phyloP scores from a whole-genome alignment of 2,888 invertebrate species.

The Melanchra persicariae region DNA sequence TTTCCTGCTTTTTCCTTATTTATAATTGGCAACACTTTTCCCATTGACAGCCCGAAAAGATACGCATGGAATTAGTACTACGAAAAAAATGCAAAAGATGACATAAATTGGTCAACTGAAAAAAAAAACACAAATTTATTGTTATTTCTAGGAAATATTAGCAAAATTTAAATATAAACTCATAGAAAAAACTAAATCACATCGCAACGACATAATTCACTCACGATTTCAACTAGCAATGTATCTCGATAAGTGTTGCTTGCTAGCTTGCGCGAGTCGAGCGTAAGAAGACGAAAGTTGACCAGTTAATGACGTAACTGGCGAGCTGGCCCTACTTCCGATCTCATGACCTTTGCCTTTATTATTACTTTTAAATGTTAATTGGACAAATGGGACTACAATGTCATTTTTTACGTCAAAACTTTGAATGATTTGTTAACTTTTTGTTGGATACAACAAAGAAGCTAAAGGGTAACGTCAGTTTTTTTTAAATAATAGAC shows the following conservation, averaged over 20 bases:
- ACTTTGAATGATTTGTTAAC: slow-evolving; percentile 10
- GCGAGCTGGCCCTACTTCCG: slow-evolving; percentile 74
- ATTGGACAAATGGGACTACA: slow-evolving; percentile 55
- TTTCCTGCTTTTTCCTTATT: neutral
- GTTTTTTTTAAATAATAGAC: slow-evolving; percentile 5
- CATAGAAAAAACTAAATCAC: slow-evolving; percentile 1
- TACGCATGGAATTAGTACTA: neutral
- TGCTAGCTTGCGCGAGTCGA: slow-evolving; percentile 39
- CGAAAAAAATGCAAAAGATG: neutral
- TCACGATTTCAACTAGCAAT: slow-evolving; percentile 53
- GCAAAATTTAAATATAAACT: neutral
- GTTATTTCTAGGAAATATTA: neutral
- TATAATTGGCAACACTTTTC: neutral
- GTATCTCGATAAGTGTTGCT: slow-evolving; percentile 56
- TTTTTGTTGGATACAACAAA: slow-evolving; percentile 20
- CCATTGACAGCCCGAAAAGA: neutral
- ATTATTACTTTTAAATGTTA: slow-evolving; percentile 59
- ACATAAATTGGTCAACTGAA: neutral
- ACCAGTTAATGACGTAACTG: slow-evolving; percentile 70
- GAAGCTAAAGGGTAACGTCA: neutral
- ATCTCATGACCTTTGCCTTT: slow-evolving; percentile 66
- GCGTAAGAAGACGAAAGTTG: slow-evolving; percentile 71
- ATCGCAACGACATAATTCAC: slow-evolving; percentile 20
- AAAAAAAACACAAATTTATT: neutral
- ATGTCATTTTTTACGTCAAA: slow-evolving; percentile 49